Evolutionary conservation across 2,113 vertebrate genomes (phyloP), one percentile per base, ranked within the genome.

Genomic region (Lynx canadensis): DNA sequence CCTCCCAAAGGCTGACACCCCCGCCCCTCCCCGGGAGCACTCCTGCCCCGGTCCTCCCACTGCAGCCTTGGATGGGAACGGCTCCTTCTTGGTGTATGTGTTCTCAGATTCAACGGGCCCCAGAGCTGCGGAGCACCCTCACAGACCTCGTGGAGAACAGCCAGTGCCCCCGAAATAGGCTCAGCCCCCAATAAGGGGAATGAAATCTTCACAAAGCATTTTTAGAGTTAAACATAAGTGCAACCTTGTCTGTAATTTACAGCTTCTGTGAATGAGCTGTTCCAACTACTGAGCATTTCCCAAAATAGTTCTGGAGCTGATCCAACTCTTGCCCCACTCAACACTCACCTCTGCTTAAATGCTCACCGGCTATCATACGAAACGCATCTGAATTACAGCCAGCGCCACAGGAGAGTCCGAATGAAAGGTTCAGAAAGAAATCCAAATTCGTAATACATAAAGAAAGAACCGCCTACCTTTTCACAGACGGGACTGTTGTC

Each of bases 401-500:
- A 25, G 57, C 2, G 9, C 0, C 33, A 25, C 16, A 36, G 2
- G 6, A 41, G 1, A 74, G 33, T 12, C 60, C 31, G 6, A 21
- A 4, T 38, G 4, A 60, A 57, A 60, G 8, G 14, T 31, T 50
- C 52, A n/a, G 55, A 52, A 84, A 66, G 18, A 89, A 57, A 52
- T 36, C 8, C 19, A n/a, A 92, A 68, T 13, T 7, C 11, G 16
- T 52, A 66, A 31, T 31, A 11, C 0, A 16, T 21, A 19, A 33
- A 48, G n/a, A 48, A 41, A 82, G 27, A 50, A 31, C 1, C 65
- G 96, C 98, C 55, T 99, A 99, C 99, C 99, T 99, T 99, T 98
- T 99, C 99, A 48, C 99, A 99, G 16, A 99, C 98, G 29, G 99
- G 99, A 92, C 98, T 99, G 96, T 99, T 99, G 99, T 99, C 99